Evolutionary conservation across 2,888 invertebrate genomes (phyloP), one percentile per base, ranked within the genome.

Genomic region (Phalera bucephala): DNA sequence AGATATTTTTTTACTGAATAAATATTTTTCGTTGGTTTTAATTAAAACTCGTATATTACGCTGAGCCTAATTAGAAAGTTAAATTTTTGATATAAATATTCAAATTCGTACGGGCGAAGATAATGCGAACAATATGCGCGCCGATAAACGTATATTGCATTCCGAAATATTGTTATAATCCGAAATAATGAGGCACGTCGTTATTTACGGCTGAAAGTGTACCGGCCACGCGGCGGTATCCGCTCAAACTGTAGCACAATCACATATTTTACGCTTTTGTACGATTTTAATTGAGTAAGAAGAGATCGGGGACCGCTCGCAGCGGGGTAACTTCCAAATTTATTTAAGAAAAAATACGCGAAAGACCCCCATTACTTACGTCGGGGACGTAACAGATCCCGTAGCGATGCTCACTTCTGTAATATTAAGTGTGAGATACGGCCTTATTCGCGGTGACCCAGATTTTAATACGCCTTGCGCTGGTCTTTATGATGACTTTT

Each of bases 401-500:
- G 59, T 43, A 56, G 60, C 71, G 67, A 67, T 55, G 63, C 60
- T 70, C 59, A 64, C 76, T 72, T 77, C 75, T 74, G 83, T 73
- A 85, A 84, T 86, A 82, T 84, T 82, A 84, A 82, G 80, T 77
- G 81, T 85, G 86, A 87, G 81, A 84, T 87, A 87, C 81, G 70
- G 66, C 85, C 82, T 80, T 80, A 73, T 80, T 69, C 74, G 68
- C 51, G 72, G 50, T 85, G 87, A 88, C 89, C 87, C 77, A 88
- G 80, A 88, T 88, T 78, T 71, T 77, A 77, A 78, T 75, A 72
- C 79, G 64, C 59, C 66, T 64, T 64, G 71, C 73, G 65, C 66
- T 74, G 75, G 72, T 79, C 77, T 88, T 88, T 88, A 87, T 83
- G 86, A 88, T 80, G 86, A 87, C 87, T 85, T 88, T 86, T 84